Base-by-base conservation (phyloP, 2,888 invertebrate species). In the Stenodera caucasica region DNA sequence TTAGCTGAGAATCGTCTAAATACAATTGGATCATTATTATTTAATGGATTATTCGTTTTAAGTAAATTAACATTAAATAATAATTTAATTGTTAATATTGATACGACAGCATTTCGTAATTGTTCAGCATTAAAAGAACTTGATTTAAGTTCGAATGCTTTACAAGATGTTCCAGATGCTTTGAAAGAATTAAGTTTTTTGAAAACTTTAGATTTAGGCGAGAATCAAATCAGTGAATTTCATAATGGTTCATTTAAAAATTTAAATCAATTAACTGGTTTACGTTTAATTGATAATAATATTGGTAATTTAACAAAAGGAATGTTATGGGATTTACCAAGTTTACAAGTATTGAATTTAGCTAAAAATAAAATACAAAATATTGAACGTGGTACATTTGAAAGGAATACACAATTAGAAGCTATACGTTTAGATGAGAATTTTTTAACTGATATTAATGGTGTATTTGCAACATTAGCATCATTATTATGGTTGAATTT, bases 401-500 rank as follows among this genome's bases (percentile, higher is more conserved):
- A 92, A 74, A 85, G 85, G 60, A 91, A 90, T 77, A 80, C 86
- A 21, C 90, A 91, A 79, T 84, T 93, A 62, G 90, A 91, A 77
- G 91, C 91, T 49, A 89, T 94, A 72, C 84, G 92, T 70, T 81
- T 94, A 54, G 92, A 94, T 80, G 90, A 90, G 64, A 94, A 94
- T 83, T 88, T 88, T 78, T 82, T 92, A 74, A 86, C 87, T 63
- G 90, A 91, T 76, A 91, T 93, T 68, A 87, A 87, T 68, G 90
- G 89, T 62, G 84, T 93, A 69, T 93, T 93, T 78, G 87, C 88
- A 32, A 90, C 91, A 81, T 82, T 93, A 69, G 90, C 91, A 55
- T 90, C 89, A 81, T 84, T 93, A 68, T 88, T 91, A 67, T 92
- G 92, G 91, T 83, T 94, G 61, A 93, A 93, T 78, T 90, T 93